phyloP scores from a whole-genome alignment of 2,797 vertebrate species.

The Sebastes aleutianus region DNA sequence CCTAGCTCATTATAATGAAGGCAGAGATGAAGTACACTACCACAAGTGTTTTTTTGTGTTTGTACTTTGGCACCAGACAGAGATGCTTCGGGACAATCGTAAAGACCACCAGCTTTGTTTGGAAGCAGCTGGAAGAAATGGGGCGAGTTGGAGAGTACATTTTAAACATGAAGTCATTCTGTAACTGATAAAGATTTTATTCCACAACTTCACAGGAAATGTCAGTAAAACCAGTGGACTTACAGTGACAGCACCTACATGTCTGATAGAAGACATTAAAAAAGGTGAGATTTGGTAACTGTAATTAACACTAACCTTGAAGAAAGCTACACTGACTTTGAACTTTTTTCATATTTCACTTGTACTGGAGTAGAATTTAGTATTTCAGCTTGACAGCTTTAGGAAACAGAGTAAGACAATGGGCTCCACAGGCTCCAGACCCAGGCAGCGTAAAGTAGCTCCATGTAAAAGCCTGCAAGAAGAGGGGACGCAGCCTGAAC shows the following conservation, averaged over 20 bases:
- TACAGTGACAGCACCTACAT: not conserved
- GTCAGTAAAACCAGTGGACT: not conserved
- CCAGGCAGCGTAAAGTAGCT: constrained; percentile 81
- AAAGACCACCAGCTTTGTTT: constrained; percentile 9
- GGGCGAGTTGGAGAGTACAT: not conserved
- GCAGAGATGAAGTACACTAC: constrained; percentile 44
- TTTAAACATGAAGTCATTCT: constrained; percentile 21
- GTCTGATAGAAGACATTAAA: not conserved
- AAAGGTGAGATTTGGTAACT: constrained; percentile 1
- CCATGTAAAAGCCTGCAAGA: constrained; percentile 68
- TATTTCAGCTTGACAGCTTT: not conserved
- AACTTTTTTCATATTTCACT: not conserved
- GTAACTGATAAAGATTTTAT: not conserved
- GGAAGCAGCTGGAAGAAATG: constrained; percentile 1
- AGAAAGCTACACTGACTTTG: not conserved
- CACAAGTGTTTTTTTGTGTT: constrained; percentile 37
- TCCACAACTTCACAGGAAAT: not conserved
- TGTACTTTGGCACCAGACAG: constrained; percentile 24
- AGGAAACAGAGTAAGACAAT: constrained; percentile 61
- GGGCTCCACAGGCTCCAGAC: constrained; percentile 85
- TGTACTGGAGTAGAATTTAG: not conserved
- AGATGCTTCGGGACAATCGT: constrained; percentile 31
- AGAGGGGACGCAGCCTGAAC: constrained; percentile 29
- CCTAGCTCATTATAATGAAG: constrained; percentile 72
- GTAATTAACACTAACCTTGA: not conserved